These are phyloP conservation scores for Drosophila pectinifera DNA, from an alignment of 1,140 invertebrate species.

Conservation along the genomic window DNA sequence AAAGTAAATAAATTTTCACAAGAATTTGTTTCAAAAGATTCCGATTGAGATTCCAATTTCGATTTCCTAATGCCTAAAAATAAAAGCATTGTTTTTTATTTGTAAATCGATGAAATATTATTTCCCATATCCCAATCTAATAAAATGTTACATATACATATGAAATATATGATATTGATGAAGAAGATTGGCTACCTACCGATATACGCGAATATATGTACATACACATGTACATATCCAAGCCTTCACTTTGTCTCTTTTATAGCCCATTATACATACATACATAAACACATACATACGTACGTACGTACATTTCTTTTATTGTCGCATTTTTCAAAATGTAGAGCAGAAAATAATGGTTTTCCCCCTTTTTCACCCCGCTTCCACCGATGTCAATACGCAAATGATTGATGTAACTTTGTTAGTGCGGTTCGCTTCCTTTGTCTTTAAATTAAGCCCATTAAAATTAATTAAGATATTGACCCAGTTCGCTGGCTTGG, in stretches of 20 bases:
- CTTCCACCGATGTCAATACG: constrained; percentile 21
- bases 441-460: constrained; percentile 61
- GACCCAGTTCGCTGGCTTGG: constrained; percentile 40
- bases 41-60: background rate
- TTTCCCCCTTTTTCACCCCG: background rate
- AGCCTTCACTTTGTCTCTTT: too few relatives aligned
- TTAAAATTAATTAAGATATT: constrained; percentile 66
- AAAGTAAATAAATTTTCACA: constrained; percentile 15
- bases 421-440: constrained; percentile 32
- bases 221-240: too few relatives aligned
- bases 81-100: background rate
- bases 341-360: constrained; percentile 24
- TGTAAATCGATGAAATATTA: background rate
- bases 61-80: constrained; percentile 1
- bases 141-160: background rate
- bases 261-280: background rate
- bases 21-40: constrained; percentile 18
- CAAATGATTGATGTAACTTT: constrained; percentile 51
- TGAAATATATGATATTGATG: too few relatives aligned
- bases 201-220: too few relatives aligned
- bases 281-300: background rate
- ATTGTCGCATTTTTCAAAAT: constrained; percentile 26
- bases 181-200: too few relatives aligned
- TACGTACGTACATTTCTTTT: constrained; percentile 9
- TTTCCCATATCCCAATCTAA: background rate